Evolutionary conservation across 2,113 vertebrate species (phyloP), one percentile per base, ranked within the genome.

Genomic region (Myiagra hebetior): DNA sequence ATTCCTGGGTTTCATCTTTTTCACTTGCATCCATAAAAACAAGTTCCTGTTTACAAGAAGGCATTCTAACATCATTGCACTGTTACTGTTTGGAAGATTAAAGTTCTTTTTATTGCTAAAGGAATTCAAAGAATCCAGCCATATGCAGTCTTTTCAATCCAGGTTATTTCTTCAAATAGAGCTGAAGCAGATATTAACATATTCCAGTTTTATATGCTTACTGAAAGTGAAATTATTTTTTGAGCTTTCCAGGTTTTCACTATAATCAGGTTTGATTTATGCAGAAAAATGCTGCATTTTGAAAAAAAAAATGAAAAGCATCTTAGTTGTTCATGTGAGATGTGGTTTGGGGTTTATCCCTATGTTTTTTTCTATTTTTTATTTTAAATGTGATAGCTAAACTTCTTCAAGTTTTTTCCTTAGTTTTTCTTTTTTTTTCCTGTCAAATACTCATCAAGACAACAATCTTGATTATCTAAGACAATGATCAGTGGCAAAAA

Each of bases 401-500:
- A 87, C 16, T 88, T 55, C 65, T 50, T 91, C n/a, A 81, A 86
- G 22, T 28, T 57, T 56, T 73, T 46, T 35, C 55, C 75, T 80
- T 14, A 15, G 13, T 56, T 31, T 53, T 70, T 39, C 2, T 10
- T 13, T 67, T 65, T 68, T 63, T 85, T 65, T 37, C 17, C 81
- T 94, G 82, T 67, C 21, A 78, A 81, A 42, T 47, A 95, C 39
- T 83, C 93, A 93, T 50, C 82, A 74, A 60, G 46, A 77, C 13
- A 80, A 69, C 8, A 74, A 31, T 53, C n/a, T 81, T 93, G 67
- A 89, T 91, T 97, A 56, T 26, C 69, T 93, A 92, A 96, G 87
- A 94, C 75, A 79, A 74, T 89, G 87, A 96, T 85, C 63, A 85
- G 75, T 87, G 87, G 97, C 26, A 93, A 92, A 96, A 93, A 60